These are phyloP conservation scores for Phyto melanocephala DNA, from an alignment of 2,888 invertebrate species.

Conservation along the genomic window DNA sequence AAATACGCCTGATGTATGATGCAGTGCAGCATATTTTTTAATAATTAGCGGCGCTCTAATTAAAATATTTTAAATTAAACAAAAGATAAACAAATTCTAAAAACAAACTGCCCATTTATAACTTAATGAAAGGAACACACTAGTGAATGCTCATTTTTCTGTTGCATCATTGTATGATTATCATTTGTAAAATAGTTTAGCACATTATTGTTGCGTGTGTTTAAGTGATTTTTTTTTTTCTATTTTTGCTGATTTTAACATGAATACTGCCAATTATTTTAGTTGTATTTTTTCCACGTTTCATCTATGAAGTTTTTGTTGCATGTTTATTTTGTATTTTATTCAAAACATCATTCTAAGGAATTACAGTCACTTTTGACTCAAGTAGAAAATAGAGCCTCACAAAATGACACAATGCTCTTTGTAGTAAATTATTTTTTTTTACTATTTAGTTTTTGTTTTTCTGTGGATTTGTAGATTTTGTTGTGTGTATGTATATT, in stretches of 20 bases:
- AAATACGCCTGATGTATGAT: constrained; percentile 1
- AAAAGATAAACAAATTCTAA: neutral
- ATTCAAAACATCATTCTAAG: constrained; percentile 40
- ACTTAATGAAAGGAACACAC: neutral
- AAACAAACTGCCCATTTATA: neutral
- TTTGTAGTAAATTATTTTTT: constrained; percentile 24
- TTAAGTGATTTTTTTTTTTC: neutral
- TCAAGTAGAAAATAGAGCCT: constrained; percentile 32
- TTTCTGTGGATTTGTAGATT: neutral
- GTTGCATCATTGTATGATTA: neutral
- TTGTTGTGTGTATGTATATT: constrained; percentile 19
- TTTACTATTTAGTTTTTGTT: neutral
- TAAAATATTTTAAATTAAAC: neutral
- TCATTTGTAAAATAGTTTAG: constrained; percentile 41
- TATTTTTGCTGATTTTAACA: constrained; percentile 4
- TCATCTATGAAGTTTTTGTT: neutral
- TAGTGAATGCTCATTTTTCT: neutral
- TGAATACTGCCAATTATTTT: constrained; percentile 53
- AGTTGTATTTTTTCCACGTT: constrained; percentile 17
- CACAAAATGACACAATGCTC: constrained; percentile 51
- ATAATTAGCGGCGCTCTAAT: constrained; percentile 59
- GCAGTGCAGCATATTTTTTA: constrained; percentile 36
- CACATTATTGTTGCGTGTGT: constrained; percentile 42
- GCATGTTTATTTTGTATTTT: constrained; percentile 21
- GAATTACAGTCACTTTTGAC: constrained; percentile 13